phyloP scores from a whole-genome alignment of 2,113 vertebrate genomes.

The Macrotis lagotis region DNA sequence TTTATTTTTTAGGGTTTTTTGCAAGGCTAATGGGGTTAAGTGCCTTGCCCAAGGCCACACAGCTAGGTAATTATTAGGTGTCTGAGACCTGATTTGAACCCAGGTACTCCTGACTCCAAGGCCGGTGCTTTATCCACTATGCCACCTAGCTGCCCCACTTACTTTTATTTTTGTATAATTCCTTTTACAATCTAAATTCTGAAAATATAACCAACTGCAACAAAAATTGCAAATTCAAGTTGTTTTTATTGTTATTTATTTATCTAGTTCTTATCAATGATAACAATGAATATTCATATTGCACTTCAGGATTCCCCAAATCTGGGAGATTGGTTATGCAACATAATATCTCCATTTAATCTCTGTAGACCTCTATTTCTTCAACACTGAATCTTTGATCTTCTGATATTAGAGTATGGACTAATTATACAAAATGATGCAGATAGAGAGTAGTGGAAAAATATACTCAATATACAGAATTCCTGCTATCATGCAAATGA shows the following conservation, averaged over 20 bases:
- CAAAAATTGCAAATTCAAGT: background rate
- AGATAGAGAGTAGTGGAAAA: background rate
- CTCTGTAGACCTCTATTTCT: background rate
- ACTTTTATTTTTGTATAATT: background rate
- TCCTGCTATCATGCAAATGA: background rate
- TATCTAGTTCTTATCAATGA: background rate
- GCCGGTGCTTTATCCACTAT: no score
- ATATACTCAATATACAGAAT: constrained; percentile 17
- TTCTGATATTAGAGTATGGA: background rate
- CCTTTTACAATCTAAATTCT: background rate
- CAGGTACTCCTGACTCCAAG: no score
- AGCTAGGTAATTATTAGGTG: no score
- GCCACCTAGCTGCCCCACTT: no score
- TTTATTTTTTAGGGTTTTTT: no score
- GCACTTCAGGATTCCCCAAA: background rate
- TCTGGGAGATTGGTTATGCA: background rate
- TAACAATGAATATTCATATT: background rate
- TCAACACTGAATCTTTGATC: background rate
- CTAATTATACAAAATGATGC: background rate
- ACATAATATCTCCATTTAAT: background rate
- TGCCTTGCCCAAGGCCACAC: no score
- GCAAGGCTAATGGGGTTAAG: no score
- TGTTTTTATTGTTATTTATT: background rate
- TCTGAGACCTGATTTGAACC: no score
- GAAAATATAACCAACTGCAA: background rate